Evolutionary conservation across 2,797 vertebrate genomes (phyloP).

Genomic region (Betta splendens): DNA sequence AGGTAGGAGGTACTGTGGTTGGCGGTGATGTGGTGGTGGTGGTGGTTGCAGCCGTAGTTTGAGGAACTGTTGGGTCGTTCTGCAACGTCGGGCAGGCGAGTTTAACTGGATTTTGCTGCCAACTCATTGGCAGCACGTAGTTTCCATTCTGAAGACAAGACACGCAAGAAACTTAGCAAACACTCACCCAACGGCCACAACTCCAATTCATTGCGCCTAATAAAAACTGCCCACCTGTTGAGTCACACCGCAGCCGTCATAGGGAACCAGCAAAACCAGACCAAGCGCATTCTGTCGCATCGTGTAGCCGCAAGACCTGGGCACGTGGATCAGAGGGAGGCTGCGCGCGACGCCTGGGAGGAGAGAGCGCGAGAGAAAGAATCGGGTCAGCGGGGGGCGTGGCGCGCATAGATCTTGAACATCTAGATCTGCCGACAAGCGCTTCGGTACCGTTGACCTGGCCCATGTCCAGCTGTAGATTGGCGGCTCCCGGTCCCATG

Average conservation of each 20-base stretch:
- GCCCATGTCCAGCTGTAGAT: slow-evolving; percentile 48
- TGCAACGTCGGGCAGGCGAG: slow-evolving; percentile 44
- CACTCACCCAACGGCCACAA: not conserved
- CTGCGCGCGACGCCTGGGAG: slow-evolving; percentile 24
- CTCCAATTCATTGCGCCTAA: too few relatives aligned
- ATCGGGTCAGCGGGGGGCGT: fast-evolving
- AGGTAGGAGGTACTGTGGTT: not conserved
- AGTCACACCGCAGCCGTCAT: slow-evolving; percentile 62
- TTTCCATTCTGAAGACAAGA: slow-evolving; percentile 52
- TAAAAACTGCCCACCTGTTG: slow-evolving; percentile 47
- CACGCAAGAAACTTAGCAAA: not conserved
- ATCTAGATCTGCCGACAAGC: not conserved
- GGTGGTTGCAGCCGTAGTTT: not conserved
- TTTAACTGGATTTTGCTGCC: slow-evolving; percentile 36
- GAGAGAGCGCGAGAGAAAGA: fast-evolving
- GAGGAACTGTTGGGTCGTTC: not conserved
- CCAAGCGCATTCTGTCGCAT: slow-evolving; percentile 18
- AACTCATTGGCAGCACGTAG: slow-evolving; percentile 53
- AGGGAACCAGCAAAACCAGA: slow-evolving; percentile 53
- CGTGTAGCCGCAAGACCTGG: slow-evolving; percentile 53
- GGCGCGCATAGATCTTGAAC: not conserved
- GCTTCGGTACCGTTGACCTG: not conserved
- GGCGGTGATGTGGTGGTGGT: not conserved
- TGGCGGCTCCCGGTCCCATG: slow-evolving; percentile 29
- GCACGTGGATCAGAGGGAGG: slow-evolving; percentile 49